These are phyloP conservation scores for Hydropsyche betteni DNA, from an alignment of 2,888 invertebrate species.

Conservation along the genomic window DNA sequence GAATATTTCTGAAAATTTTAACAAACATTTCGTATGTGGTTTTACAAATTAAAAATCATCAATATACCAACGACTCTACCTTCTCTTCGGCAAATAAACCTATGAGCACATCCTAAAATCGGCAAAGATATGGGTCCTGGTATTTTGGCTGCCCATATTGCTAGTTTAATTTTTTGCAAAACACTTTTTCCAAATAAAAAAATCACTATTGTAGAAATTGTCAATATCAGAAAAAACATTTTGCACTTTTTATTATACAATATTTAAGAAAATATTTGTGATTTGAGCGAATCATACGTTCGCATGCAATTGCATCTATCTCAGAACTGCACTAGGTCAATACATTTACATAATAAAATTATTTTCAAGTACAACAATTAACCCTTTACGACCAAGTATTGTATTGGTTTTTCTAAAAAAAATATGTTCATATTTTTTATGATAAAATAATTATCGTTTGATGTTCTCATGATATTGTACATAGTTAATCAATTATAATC, in stretches of 20 bases:
- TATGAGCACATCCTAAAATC: slow-evolving; percentile 9
- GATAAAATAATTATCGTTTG: no score
- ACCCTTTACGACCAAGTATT: no score
- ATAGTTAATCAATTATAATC: no score
- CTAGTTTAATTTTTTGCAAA: slow-evolving; percentile 16
- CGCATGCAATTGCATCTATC: neutral
- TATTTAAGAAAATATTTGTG: no score
- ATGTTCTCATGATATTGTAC: no score
- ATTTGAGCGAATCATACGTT: neutral
- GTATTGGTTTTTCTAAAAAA: no score
- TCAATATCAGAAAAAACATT: neutral
- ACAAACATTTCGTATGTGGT: neutral
- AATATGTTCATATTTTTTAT: no score
- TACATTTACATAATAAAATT: no score
- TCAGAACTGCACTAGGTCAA: neutral
- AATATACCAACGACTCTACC: neutral
- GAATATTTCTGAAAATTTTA: slow-evolving; percentile 36
- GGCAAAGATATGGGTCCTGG: slow-evolving; percentile 15
- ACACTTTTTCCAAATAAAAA: neutral
- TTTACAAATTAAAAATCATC: neutral
- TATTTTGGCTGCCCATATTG: slow-evolving; percentile 8
- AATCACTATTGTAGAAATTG: neutral
- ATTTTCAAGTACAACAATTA: no score
- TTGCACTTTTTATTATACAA: no score
- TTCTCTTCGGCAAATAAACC: slow-evolving; percentile 32